Base-by-base conservation (phyloP, 1,140 invertebrate species). In the Ylistrum balloti region DNA sequence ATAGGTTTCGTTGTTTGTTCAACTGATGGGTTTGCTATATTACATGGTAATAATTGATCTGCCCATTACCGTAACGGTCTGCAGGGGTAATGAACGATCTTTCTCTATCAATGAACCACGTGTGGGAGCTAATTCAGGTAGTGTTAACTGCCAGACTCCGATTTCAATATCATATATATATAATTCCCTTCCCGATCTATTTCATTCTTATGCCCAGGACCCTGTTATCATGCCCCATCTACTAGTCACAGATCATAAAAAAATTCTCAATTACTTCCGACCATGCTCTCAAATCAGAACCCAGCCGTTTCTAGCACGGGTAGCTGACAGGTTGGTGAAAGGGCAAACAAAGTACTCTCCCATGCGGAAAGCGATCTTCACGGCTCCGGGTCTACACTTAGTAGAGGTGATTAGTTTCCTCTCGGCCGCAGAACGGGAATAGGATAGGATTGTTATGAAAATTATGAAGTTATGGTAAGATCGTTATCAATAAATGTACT, bases 401-500 rank as follows among this genome's bases (percentile, higher is more conserved):
- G 56, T 74, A n/a, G 56, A 74, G 56, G 5, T 74, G 56, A 74
- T 74, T 74, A 74, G 56, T 17, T 74, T 74, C 56, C n/a, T 17
- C n/a, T 74, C 56, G 56, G 56, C n/a, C 56, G 15, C 56, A 87
- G n/a, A 38, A n/a, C 33, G 35, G 86, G 35, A 87, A 87, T 87
- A 38, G 33, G 86, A 87, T 33, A 38, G 33, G 86, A 87, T 87
- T 87, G 86, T 87, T 87, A 87, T 87, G 86, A 87, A 87, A 87
- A 87, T 87, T 87, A 87, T 87, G 35, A 87, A 87, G 33, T 41
- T 89, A 89, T 85, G 33, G 17, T n/a, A 33, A 17, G 88, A 89
- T 89, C 88, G 34, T 89, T 89, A 89, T 89, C 74, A 41, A 74
- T 74, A 74, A 74, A 74, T 74, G 56, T 74, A 74, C 56, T 74